phyloP scores from a whole-genome alignment of 2,888 invertebrate genomes.

The Tetramorium bicarinatum region DNA sequence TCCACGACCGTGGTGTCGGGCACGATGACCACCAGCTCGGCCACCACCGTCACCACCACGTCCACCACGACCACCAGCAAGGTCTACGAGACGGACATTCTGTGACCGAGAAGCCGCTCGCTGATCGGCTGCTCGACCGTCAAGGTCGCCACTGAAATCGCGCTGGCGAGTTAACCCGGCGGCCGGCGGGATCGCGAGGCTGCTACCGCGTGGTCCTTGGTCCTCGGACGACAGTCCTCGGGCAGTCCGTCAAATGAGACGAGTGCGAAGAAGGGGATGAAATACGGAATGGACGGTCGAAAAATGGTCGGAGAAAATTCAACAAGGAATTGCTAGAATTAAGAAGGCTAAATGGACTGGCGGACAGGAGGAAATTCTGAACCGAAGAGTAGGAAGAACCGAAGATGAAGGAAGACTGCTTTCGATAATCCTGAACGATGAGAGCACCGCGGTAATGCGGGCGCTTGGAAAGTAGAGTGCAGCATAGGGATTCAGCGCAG shows the following conservation, averaged over 20 bases:
- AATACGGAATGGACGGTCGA: neutral
- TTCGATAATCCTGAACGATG: constrained; percentile 11
- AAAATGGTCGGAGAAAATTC: neutral
- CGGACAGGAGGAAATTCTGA: neutral
- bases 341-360: constrained; percentile 19
- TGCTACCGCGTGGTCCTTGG: neutral
- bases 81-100: constrained; percentile 97
- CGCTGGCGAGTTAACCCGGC: constrained; percentile 77
- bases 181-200: constrained; percentile 11
- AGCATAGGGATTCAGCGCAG: constrained; percentile 66
- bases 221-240: neutral
- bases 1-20: constrained; percentile 1
- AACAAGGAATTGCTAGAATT: constrained; percentile 38
- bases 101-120: constrained; percentile 89
- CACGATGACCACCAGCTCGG: constrained; percentile 24
- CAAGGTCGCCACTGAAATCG: constrained; percentile 58
- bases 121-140: constrained; percentile 61
- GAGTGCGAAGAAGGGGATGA: neutral
- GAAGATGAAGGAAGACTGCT: neutral
- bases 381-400: neutral
- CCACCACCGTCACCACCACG: constrained; percentile 75
- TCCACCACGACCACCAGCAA: constrained; percentile 90
- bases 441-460: neutral
- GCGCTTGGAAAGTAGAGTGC: constrained; percentile 57
- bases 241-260: neutral